Base-by-base conservation (phyloP, 1,140 invertebrate genomes). In the Bathynomus jamesi region DNA sequence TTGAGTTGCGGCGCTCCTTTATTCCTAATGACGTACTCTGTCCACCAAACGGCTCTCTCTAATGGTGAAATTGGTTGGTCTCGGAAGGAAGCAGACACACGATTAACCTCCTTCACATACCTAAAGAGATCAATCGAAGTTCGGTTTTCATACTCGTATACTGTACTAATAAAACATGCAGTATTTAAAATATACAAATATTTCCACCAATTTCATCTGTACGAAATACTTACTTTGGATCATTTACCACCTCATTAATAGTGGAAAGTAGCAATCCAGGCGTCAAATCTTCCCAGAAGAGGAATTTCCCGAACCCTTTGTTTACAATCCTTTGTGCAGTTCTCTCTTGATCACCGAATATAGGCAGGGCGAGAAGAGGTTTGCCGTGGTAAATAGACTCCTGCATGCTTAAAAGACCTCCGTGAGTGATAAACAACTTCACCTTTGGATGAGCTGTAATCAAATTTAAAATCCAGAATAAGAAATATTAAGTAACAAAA, bases 11-110 rank as follows among this genome's bases (percentile, higher is more conserved):
- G 85, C 0, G 83, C 87, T 0, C 88, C 82, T 5, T 84, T 83
- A 77, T 88, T 83, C 62, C 83, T 80, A 3, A 85, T 79, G 0
- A 87, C 80, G 72, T 87, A 87, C 76, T 88, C 87, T 5, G 85
- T 81, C 86, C 87, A 88, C 73, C 81, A 87, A 62, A 83, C 78
- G 2, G 87, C 86, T 2, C 81, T 83, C 11, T 88, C 82, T 29
- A 86, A 64, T 0, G 87, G 81, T 61, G 81, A 81, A 27, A 82
- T 76, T 3, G 84, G 84, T 74, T 85, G 87, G 79, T 90, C 88
- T 63, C 84, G 81, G 5, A 89, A 78, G 10, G 65, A 27, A 24
- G 8, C 29, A 2, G 65, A 66, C 0, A 66, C 65, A 30, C n/a
- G 13, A 25, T 32, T n/a, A 21, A 25, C 29, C 29, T n/a, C 32